phyloP scores from a whole-genome alignment of 2,113 vertebrate species.

The Protobothrops mucrosquamatus region DNA sequence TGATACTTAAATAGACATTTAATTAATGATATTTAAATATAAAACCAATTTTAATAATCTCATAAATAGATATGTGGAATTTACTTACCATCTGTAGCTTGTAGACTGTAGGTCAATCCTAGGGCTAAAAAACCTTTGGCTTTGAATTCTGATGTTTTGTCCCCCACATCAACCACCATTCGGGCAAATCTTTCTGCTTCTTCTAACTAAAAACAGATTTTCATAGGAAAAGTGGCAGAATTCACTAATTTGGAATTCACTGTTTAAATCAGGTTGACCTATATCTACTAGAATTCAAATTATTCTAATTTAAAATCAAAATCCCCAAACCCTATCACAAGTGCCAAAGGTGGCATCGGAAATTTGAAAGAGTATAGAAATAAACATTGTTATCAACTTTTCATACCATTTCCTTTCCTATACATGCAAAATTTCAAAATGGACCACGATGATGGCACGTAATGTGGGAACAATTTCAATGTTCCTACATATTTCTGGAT shows the following conservation, averaged over 20 bases:
- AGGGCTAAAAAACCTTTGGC: slow-evolving; percentile 94
- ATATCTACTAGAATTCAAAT: neutral
- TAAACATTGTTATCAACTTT: neutral
- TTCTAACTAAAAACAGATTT: slow-evolving; percentile 83
- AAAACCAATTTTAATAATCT: slow-evolving; percentile 26
- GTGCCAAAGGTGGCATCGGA: neutral
- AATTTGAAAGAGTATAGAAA: neutral
- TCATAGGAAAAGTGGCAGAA: neutral
- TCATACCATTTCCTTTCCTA: neutral
- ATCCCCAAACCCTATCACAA: neutral
- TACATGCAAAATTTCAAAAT: neutral
- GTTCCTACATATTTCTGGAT: neutral
- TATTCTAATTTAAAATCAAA: neutral
- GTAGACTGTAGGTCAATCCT: slow-evolving; percentile 92
- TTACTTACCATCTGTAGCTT: slow-evolving; percentile 93
- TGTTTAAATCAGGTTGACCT: neutral
- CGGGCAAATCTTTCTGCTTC: slow-evolving; percentile 93
- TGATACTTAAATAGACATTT: neutral
- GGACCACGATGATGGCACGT: too few relatives aligned
- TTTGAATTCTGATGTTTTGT: slow-evolving; percentile 93
- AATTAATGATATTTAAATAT: slow-evolving; percentile 33
- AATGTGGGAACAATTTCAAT: neutral
- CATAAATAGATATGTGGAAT: neutral
- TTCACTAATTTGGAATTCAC: neutral
- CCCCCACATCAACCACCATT: slow-evolving; percentile 90